These are phyloP conservation scores for Zoanthus sociatus DNA, from an alignment of 92 coral and sea anemone species.

Conservation along the genomic window DNA sequence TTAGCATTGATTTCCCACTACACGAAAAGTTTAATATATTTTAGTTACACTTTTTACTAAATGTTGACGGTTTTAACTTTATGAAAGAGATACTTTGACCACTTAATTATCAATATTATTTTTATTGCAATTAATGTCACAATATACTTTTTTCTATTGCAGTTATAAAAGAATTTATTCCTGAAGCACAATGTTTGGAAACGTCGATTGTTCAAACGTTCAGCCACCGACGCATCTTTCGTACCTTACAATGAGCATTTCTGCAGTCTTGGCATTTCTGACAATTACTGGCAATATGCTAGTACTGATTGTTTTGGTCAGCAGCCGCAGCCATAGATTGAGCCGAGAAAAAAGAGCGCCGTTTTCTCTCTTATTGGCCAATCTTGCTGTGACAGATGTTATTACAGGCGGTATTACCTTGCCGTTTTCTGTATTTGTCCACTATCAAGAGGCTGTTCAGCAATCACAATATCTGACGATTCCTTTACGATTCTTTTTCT, in stretches of 20 bases:
- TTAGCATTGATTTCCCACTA: too few relatives aligned
- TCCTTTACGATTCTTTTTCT: conserved; percentile 19
- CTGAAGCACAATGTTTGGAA: conserved; percentile 4
- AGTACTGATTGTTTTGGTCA: neutral
- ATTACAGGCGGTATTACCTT: conserved; percentile 4
- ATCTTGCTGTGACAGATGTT: conserved; percentile 26
- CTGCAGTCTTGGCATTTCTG: conserved; percentile 7
- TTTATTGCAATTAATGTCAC: too few relatives aligned
- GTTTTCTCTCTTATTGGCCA: conserved; percentile 19
- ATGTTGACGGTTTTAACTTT: too few relatives aligned
- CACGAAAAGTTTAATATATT: too few relatives aligned
- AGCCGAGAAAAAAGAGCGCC: conserved; percentile 20
- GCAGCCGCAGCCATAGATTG: neutral
- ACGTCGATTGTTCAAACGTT: conserved; percentile 27
- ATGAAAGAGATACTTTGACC: too few relatives aligned
- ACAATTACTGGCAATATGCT: conserved; percentile 16
- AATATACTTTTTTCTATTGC: too few relatives aligned
- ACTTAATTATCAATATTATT: too few relatives aligned
- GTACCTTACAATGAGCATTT: conserved; percentile 24
- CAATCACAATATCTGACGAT: neutral
- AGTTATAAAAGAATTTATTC: too few relatives aligned
- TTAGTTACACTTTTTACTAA: too few relatives aligned
- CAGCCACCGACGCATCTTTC: conserved; percentile 36
- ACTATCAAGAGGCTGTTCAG: conserved; percentile 16
- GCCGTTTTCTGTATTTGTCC: conserved; percentile 4